Conservation (phyloP, 2,888 invertebrate species). For the Tineola bisselliella region DNA sequence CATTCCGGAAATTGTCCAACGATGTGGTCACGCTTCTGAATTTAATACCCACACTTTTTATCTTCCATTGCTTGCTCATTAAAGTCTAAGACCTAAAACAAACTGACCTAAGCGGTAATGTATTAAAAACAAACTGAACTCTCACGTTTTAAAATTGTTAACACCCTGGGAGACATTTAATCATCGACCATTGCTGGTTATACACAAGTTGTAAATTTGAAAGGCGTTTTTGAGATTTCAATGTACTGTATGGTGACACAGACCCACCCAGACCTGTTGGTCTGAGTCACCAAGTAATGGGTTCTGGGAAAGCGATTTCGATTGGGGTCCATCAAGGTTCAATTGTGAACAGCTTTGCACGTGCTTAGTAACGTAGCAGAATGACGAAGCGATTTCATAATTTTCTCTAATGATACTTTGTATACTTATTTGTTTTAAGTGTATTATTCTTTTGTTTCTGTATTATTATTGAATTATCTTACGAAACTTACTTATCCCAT, state of each 20-base stretch:
- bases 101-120: neutral
- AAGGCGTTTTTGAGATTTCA: neutral
- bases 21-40: slow-evolving; percentile 1
- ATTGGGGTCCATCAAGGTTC: slow-evolving; percentile 9
- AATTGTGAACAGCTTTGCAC: slow-evolving; percentile 6
- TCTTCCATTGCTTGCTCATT: neutral
- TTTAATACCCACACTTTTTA: neutral
- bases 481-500: too few species aligned
- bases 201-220: neutral
- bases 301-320: slow-evolving; percentile 12
- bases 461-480: too few species aligned
- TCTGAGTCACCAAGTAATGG: slow-evolving; percentile 36
- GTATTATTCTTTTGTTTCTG: too few species aligned
- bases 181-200: neutral
- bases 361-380: neutral
- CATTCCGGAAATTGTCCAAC: slow-evolving; percentile 6
- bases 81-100: neutral
- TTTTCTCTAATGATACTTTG: neutral
- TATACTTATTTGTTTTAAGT: too few species aligned
- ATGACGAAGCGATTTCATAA: neutral
- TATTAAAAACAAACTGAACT: neutral
- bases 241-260: neutral
- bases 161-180: neutral
- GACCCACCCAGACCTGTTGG: slow-evolving; percentile 37
- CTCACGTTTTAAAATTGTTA: neutral